Evolutionary conservation across 1,140 invertebrate genomes (phyloP).

Genomic region (Diachasma alloeum): DNA sequence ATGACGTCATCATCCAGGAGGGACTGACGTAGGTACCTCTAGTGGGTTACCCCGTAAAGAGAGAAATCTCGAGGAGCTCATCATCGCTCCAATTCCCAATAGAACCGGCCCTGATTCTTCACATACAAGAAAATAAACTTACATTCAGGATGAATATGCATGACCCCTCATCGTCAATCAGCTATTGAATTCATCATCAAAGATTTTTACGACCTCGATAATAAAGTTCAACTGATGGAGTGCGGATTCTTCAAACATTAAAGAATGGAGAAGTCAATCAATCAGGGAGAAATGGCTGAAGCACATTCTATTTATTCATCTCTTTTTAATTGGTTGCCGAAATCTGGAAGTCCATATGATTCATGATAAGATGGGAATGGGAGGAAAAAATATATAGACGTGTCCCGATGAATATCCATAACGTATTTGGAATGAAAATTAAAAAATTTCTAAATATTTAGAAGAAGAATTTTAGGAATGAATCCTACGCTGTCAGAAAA

Average conservation of each 20-base stretch:
- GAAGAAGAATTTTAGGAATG: no score
- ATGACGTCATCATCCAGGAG: slow-evolving; percentile 16
- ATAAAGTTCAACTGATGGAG: neutral
- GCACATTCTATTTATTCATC: neutral
- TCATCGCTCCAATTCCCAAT: slow-evolving; percentile 18
- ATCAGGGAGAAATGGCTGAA: neutral
- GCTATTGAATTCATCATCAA: neutral
- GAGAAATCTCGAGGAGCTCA: slow-evolving; percentile 32
- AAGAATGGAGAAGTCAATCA: no score
- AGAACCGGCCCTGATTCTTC: neutral
- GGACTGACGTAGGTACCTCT: neutral
- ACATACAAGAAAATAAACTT: neutral
- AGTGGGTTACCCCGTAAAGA: neutral
- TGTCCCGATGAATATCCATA: no score
- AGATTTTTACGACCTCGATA: neutral
- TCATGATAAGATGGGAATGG: no score
- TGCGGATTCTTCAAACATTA: neutral
- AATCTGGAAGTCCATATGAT: no score
- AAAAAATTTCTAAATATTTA: no score
- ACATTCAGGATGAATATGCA: neutral
- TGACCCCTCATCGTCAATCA: neutral
- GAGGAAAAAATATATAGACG: no score
- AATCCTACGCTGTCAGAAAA: no score
- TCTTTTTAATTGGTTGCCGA: no score
- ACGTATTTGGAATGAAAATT: no score